Evolutionary conservation across 2,888 invertebrate species (phyloP).

Genomic region (Arrhopalites spinosus): DNA sequence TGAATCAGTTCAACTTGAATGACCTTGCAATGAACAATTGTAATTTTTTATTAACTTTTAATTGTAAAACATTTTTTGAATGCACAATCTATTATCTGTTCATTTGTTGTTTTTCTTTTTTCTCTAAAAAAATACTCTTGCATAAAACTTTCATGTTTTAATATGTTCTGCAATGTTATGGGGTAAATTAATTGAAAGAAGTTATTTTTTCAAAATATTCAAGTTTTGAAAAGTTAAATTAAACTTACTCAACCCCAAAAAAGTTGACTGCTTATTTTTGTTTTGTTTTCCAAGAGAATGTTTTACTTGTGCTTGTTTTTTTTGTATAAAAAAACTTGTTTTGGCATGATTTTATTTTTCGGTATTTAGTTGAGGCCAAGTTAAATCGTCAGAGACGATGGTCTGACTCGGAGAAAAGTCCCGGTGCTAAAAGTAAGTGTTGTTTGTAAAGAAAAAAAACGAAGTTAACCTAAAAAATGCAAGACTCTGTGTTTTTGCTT

Average conservation of each 20-base stretch:
- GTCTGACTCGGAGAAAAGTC: constrained; percentile 56
- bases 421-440: constrained; percentile 54
- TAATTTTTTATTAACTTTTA: neutral
- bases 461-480: too few relatives aligned
- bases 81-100: neutral
- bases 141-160: too few relatives aligned
- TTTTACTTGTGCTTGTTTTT: constrained; percentile 39
- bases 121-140: too few relatives aligned
- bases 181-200: too few relatives aligned
- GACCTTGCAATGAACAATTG: too few relatives aligned
- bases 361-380: constrained; percentile 53
- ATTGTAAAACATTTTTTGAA: neutral
- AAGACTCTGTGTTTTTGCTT: too few relatives aligned
- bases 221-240: neutral
- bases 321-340: constrained; percentile 22
- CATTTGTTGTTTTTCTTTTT: neutral
- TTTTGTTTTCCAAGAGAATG: constrained; percentile 39
- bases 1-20: too few relatives aligned
- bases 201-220: neutral
- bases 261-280: constrained; percentile 27
- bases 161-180: too few relatives aligned
- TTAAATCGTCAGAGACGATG: constrained; percentile 55
- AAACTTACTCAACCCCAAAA: neutral
- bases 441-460: neutral
- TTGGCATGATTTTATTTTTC: constrained; percentile 35